Base-by-base conservation (phyloP, 2,797 vertebrate genomes). In the Delichon dasypus region DNA sequence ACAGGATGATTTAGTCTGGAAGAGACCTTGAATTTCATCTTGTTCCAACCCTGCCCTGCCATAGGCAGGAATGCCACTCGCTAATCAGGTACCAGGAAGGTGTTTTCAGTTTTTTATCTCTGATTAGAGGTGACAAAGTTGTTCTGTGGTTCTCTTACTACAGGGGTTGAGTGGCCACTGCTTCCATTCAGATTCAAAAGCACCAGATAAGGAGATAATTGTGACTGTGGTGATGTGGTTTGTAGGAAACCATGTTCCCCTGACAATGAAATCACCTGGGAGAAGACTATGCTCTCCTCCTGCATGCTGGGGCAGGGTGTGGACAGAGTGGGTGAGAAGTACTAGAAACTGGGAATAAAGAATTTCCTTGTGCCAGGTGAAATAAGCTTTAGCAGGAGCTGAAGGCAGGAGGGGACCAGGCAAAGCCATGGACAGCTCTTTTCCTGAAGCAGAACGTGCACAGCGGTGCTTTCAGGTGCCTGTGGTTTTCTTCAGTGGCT, bases 401-500 rank as follows among this genome's bases (percentile, higher is more conserved):
- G 79, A 62, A 73, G 60, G 38, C 40, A 77, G 38, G 58, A 75
- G 36, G 13, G 34, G 48, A 32, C 16, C 0, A 1, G 11, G 36
- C 40, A 25, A 77, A 89, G 62, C 36, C 0, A 0, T 16, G 38
- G 38, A 38, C 38, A 11, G 18, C 22, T 50, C 25, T 66, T 79
- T 32, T 34, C 44, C 60, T 0, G 0, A 38, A 38, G 40, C 36
- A 91, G 64, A n/a, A 40, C 36, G 74, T 22, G 27, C 0, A 2
- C 13, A 27, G 19, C 32, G n/a, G 7, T 79, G 67, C 13, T 34
- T 57, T 50, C 2, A 8, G 14, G 55, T 55, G 23, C 47, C 30
- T 53, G 30, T 22, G 74, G 3, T 51, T 50, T 68, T 45, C 42
- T 53, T 17, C 34, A 36, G 81, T 0, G 2, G 29, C 16, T 77